Evolutionary conservation across 1,140 invertebrate genomes (phyloP), one percentile per base, ranked within the genome.

Genomic region (Periplaneta americana): DNA sequence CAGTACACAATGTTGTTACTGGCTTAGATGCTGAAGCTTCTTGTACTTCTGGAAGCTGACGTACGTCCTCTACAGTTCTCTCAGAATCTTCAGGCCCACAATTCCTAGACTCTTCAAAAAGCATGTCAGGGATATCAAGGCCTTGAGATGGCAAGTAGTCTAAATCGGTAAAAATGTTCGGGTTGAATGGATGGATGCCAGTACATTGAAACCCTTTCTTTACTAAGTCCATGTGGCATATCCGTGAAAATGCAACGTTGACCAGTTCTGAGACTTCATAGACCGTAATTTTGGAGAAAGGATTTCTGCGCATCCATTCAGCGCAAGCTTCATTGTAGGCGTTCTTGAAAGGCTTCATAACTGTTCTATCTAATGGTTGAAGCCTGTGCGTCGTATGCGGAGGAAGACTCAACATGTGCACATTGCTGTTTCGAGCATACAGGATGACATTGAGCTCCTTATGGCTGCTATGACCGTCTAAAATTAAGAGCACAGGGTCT

Each of bases 271-370:
- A 74, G 10, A 81, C 36, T 34, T 81, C 80, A 13, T 77, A 36
- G 31, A 79, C 28, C n/a, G 80, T 34, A 33, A 81, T 81, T 81
- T 48, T 81, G 10, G 77, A 34, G 31, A 22, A 22, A 34, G 15
- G 32, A 81, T 81, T 34, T 76, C 77, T 34, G 34, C 74, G 28
- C 66, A 81, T 36, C 80, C 80, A 81, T 22, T 32, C 34, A 77
- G 34, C 74, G 75, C 80, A 81, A 85, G 75, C 39, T 76, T 81
- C 84, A 37, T 84, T 83, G 78, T 87, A 89, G 15, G 85, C 85
- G 82, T 85, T 66, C 85, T 87, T 87, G 9, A 89, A 82, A 76
- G 88, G 86, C 78, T 86, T 87, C 84, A 88, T 87, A 57, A 88
- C 85, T 13, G 84, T 78, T 57, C 86, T 79, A 81, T 89, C 86